Conservation (phyloP, 2,113 vertebrate species). For the Dicentrarchus labrax region DNA sequence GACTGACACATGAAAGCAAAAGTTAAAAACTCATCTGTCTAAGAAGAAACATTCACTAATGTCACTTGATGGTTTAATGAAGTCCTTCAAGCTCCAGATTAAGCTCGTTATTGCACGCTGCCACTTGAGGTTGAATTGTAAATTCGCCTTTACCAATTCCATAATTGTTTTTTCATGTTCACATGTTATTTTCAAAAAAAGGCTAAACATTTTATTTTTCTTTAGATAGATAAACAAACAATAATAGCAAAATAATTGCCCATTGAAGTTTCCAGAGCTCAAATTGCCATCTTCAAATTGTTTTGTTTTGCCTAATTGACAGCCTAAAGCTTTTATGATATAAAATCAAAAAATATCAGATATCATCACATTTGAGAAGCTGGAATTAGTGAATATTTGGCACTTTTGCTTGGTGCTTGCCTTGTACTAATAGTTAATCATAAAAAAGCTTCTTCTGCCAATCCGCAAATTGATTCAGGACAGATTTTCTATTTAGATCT, state of each 20-base stretch:
- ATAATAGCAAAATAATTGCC: background rate
- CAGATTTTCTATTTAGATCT: background rate
- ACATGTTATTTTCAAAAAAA: background rate
- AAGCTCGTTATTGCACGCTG: background rate
- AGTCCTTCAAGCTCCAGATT: conserved; percentile 16
- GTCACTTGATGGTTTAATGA: conserved; percentile 10
- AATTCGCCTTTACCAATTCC: too few relatives aligned
- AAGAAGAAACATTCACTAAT: conserved; percentile 5
- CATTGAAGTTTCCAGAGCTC: background rate
- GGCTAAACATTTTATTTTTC: background rate
- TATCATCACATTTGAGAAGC: background rate
- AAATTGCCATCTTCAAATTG: background rate
- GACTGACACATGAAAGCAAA: background rate
- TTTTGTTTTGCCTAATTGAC: background rate
- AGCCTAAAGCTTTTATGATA: too few relatives aligned
- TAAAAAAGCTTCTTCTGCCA: background rate
- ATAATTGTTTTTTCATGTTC: background rate
- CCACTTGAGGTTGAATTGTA: background rate
- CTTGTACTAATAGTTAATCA: background rate
- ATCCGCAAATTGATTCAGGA: background rate
- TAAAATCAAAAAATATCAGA: background rate
- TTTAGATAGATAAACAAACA: too few relatives aligned
- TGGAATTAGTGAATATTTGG: background rate
- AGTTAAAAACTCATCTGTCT: background rate
- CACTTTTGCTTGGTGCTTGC: background rate